Evolutionary conservation across 2,888 invertebrate genomes (phyloP).

Genomic region (Drosophila prolongata): DNA sequence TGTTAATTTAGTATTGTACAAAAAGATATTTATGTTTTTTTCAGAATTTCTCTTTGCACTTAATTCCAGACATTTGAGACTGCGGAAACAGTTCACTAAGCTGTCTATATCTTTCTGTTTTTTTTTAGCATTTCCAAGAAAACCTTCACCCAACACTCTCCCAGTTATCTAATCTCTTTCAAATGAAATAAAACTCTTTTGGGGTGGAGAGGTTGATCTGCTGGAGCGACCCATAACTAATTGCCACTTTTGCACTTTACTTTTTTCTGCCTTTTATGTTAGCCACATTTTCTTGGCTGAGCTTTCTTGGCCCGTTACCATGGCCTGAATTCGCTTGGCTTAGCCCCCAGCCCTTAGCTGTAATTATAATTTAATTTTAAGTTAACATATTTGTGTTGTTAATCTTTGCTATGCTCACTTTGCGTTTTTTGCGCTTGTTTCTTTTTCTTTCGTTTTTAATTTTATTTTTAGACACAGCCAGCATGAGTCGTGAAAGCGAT

Average conservation of each 20-base stretch:
- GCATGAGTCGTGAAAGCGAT: slow-evolving; percentile 84
- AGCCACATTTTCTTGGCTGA: slow-evolving; percentile 46
- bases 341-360: slow-evolving; percentile 33
- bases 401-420: slow-evolving; percentile 53
- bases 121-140: not conserved
- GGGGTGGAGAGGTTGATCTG: slow-evolving; percentile 32
- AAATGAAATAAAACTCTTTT: slow-evolving; percentile 15
- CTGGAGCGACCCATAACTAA: slow-evolving; percentile 31
- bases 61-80: slow-evolving; percentile 9
- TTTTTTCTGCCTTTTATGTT: slow-evolving; percentile 43
- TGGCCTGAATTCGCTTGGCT: slow-evolving; percentile 59
- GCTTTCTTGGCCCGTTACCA: slow-evolving; percentile 50
- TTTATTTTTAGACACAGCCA: slow-evolving; percentile 79
- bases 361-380: slow-evolving; percentile 64
- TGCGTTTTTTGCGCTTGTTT: slow-evolving; percentile 40
- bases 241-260: slow-evolving; percentile 21
- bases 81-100: slow-evolving; percentile 11
- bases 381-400: slow-evolving; percentile 49
- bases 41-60: not conserved
- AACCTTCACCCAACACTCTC: slow-evolving; percentile 24
- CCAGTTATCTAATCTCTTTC: slow-evolving; percentile 32
- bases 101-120: not conserved
- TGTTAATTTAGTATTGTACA: too few species aligned
- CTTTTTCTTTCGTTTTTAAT: slow-evolving; percentile 49
- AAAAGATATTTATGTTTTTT: not conserved